These are phyloP conservation scores for Tyrophagus putrescentiae DNA, from an alignment of 1,140 invertebrate species.

Conservation along the genomic window DNA sequence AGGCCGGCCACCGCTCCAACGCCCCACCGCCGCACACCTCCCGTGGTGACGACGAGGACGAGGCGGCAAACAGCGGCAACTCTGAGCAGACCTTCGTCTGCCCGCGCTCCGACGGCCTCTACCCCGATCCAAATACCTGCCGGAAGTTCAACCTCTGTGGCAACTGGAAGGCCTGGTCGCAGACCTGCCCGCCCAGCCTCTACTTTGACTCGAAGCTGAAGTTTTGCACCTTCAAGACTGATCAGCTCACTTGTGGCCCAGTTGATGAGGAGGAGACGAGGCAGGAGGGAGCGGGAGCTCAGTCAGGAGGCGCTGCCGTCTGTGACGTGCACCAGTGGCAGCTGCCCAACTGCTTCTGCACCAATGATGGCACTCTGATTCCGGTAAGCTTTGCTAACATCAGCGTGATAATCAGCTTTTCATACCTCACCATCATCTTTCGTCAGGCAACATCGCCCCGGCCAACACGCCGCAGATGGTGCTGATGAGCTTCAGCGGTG, in stretches of 20 bases:
- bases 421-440: background rate
- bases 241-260: slow-evolving; percentile 71
- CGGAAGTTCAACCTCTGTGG: slow-evolving; percentile 24
- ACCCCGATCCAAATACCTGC: slow-evolving; percentile 59
- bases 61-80: background rate
- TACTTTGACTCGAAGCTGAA: slow-evolving; percentile 80
- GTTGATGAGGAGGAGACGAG: slow-evolving; percentile 35
- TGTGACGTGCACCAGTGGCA: slow-evolving; percentile 59
- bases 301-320: slow-evolving; percentile 31
- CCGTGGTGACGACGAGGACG: slow-evolving; percentile 16
- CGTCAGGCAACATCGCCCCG: slow-evolving; percentile 20
- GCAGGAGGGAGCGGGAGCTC: slow-evolving; percentile 7
- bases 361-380: slow-evolving; percentile 70
- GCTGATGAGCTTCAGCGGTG: slow-evolving; percentile 27
- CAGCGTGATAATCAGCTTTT: background rate
- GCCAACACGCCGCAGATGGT: slow-evolving; percentile 28
- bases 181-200: slow-evolving; percentile 59
- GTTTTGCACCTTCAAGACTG: slow-evolving; percentile 71
- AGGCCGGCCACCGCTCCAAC: background rate
- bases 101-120: slow-evolving; percentile 59
- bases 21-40: background rate
- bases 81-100: slow-evolving; percentile 41
- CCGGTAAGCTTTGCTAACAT: slow-evolving; percentile 41
- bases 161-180: slow-evolving; percentile 17
- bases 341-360: slow-evolving; percentile 83